Evolutionary conservation across 2,797 vertebrate species (phyloP).

Genomic region (Dromococcyx pavoninus): DNA sequence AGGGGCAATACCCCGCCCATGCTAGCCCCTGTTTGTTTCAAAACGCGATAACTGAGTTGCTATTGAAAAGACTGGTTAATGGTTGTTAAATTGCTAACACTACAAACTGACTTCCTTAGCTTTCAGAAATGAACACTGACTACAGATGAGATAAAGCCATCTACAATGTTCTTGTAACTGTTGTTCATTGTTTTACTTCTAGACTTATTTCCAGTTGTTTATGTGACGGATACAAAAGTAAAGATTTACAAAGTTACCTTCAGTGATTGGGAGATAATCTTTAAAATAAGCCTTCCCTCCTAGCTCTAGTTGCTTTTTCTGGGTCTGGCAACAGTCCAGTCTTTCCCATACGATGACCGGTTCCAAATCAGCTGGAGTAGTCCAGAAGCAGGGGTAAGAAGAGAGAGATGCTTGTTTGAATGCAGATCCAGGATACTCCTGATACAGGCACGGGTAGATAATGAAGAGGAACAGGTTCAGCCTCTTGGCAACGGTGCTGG

Average conservation of each 20-base stretch:
- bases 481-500: neutral
- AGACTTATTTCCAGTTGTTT: neutral
- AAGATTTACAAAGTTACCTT: neutral
- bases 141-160: neutral
- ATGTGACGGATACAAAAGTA: neutral
- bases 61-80: neutral
- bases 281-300: neutral
- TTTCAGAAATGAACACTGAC: neutral
- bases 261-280: neutral
- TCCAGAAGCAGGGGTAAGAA: neutral
- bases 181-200: neutral
- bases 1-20: neutral
- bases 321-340: neutral
- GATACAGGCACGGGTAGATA: accelerated
- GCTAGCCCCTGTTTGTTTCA: neutral
- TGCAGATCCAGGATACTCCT: neutral
- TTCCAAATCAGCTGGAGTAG: neutral
- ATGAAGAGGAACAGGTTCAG: neutral
- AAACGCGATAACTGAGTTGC: neutral
- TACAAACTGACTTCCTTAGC: neutral
- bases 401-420: neutral
- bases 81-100: neutral
- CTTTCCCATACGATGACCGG: neutral
- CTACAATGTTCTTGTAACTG: neutral
- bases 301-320: neutral